Evolutionary conservation across 2,797 vertebrate genomes (phyloP), one percentile per base, ranked within the genome.

Genomic region (Sebastes minor): DNA sequence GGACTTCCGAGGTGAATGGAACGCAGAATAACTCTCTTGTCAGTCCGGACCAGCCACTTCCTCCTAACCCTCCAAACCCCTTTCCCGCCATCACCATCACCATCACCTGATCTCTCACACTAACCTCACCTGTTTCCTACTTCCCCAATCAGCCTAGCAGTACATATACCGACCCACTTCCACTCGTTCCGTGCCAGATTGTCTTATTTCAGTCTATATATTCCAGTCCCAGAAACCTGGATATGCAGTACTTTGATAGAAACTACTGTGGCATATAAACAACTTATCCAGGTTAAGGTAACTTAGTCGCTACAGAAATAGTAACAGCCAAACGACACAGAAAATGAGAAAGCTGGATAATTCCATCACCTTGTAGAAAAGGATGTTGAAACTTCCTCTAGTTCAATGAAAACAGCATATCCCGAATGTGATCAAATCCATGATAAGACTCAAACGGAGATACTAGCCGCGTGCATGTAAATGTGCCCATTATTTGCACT

Each of bases 1-100:
- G 0, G 16, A 49, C 2, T 20, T 49, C 0, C 2, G 3, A 49
- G 46, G 2, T 49, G 0, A 49, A 49, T 49, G 46, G 18, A 49
- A 49, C 18, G 8, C 16, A 49, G 18, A 1, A 20, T 20, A 13
- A 28, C 38, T 20, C 22, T 64, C 8, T 1, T 28, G 5, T 38
- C 62, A 62, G 32, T 35, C 14, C 23, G 27, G 16, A 27, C 35
- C 23, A 42, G 35, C 25, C 0, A 16, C n/a, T 68, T 28, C 27
- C 8, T 32, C 18, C 25, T 52, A 28, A 66, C 16, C 25, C 35
- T 32, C 10, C 18, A 3, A 28, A 66, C 16, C 18, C 23, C 35
- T 38, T 28, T 6, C 28, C 28, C 38, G n/a, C 16, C 18, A 65
- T 42, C 38, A 38, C 35, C 16, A 65, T 46, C 38, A 49, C 16